Percentiles rank a stretch among this genome's conserved stretches.
Evolutionary conservation across 2,113 vertebrate species (phyloP).

Genomic region (Equus quagga): DNA sequence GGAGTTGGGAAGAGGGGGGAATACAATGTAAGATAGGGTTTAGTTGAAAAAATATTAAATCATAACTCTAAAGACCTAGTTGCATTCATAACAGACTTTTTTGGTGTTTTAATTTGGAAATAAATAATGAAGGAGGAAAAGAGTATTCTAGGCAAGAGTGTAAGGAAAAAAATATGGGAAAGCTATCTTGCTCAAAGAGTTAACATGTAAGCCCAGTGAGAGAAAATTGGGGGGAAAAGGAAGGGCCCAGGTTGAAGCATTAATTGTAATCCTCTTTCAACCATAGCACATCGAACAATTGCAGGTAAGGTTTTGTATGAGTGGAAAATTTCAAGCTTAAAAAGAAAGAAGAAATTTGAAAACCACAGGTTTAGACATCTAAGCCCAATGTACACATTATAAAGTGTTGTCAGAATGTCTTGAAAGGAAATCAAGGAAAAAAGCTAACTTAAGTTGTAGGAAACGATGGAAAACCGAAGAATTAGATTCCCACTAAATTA

Average conservation of each 20-base stretch:
- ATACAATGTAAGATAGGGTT: neutral
- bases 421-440: slow-evolving; percentile 11
- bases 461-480: slow-evolving; percentile 23
- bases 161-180: neutral
- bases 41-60: slow-evolving; percentile 6
- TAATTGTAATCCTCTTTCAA: slow-evolving; percentile 14
- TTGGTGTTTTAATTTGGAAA: slow-evolving; percentile 52
- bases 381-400: neutral
- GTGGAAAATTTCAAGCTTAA: neutral
- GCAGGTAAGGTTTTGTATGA: slow-evolving; percentile 31
- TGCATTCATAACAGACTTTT: neutral
- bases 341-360: neutral
- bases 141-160: neutral
- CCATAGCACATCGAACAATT: neutral
- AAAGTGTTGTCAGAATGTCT: slow-evolving; percentile 41
- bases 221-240: neutral
- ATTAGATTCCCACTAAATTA: slow-evolving; percentile 42
- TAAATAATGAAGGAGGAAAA: slow-evolving; percentile 12
- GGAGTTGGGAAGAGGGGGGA: neutral
- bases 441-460: neutral
- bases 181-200: neutral
- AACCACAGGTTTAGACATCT: neutral
- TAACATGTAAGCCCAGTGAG: neutral
- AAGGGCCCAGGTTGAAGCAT: neutral
- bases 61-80: neutral